These are phyloP conservation scores for Charina bottae DNA, from an alignment of 2,113 vertebrate genomes.

Conservation along the genomic window DNA sequence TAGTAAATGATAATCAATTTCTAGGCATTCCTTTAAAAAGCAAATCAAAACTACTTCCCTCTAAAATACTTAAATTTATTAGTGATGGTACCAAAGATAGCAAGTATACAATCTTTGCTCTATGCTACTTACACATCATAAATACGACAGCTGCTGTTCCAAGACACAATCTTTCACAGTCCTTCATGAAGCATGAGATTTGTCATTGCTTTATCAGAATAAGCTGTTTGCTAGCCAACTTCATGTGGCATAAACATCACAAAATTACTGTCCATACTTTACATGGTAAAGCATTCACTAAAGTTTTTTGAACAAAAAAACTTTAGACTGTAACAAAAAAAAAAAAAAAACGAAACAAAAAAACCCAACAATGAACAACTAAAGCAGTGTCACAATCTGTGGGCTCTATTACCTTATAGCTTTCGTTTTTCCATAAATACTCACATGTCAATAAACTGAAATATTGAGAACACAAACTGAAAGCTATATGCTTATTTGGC, in stretches of 20 bases:
- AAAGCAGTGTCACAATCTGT: constrained; percentile 74
- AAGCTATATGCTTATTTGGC: constrained; percentile 60
- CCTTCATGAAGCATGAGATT: constrained; percentile 63
- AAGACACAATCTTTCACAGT: constrained; percentile 72
- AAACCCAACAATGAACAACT: constrained; percentile 48
- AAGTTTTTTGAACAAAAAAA: constrained; percentile 62
- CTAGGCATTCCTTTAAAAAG: constrained; percentile 63
- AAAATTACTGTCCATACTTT: constrained; percentile 77
- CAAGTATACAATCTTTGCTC: constrained; percentile 76
- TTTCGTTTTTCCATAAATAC: constrained; percentile 45
- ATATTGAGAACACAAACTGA: constrained; percentile 62
- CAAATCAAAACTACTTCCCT: constrained; percentile 71
- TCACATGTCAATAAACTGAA: constrained; percentile 46
- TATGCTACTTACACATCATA: constrained; percentile 80
- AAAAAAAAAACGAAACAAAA: background rate
- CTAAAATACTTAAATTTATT: constrained; percentile 81
- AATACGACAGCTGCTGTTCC: constrained; percentile 76
- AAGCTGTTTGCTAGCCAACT: constrained; percentile 72
- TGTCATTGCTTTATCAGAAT: constrained; percentile 68
- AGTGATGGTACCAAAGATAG: constrained; percentile 80
- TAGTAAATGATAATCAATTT: constrained; percentile 43
- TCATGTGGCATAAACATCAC: constrained; percentile 70
- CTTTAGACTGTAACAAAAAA: constrained; percentile 58
- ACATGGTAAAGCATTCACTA: constrained; percentile 81
- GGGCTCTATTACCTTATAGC: constrained; percentile 57